These are phyloP conservation scores for Lipophrys pholis DNA, from an alignment of 2,113 vertebrate species.

Conservation along the genomic window DNA sequence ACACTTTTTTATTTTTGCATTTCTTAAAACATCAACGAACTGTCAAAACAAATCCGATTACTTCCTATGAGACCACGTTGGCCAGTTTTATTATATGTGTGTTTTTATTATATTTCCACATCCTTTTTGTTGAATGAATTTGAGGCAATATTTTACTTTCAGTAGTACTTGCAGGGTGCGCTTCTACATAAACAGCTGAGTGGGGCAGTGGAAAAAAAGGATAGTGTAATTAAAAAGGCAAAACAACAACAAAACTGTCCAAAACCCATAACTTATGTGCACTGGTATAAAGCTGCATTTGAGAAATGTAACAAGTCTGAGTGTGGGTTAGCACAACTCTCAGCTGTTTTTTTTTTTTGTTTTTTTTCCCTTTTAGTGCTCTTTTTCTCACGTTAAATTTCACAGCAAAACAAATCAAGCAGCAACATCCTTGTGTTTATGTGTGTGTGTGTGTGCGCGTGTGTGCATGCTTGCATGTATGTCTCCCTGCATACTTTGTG, in stretches of 20 bases:
- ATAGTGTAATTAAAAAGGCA: background rate
- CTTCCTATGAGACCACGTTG: background rate
- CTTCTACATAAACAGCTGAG: background rate
- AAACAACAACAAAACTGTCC: background rate
- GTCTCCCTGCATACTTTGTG: slow-evolving; percentile 30
- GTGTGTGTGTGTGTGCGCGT: slow-evolving; percentile 3
- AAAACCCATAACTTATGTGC: too few relatives aligned
- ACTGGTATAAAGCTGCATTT: too few relatives aligned
- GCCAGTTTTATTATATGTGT: background rate
- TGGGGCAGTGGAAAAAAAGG: background rate
- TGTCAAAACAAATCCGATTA: background rate
- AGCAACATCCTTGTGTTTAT: slow-evolving; percentile 27
- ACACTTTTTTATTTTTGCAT: background rate
- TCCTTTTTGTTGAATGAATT: background rate
- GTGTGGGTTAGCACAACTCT: background rate
- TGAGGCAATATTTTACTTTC: too few relatives aligned
- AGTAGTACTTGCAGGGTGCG: too few relatives aligned
- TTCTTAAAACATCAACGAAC: background rate
- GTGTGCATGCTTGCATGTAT: slow-evolving; percentile 23
- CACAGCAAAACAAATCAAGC: slow-evolving; percentile 38
- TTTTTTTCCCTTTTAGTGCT: background rate
- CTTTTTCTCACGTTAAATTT: slow-evolving; percentile 12
- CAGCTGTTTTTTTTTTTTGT: background rate
- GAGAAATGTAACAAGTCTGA: background rate
- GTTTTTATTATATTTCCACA: background rate